Evolutionary conservation across 2,113 vertebrate genomes (phyloP), one percentile per base, ranked within the genome.

Genomic region (Etheostoma cragini): DNA sequence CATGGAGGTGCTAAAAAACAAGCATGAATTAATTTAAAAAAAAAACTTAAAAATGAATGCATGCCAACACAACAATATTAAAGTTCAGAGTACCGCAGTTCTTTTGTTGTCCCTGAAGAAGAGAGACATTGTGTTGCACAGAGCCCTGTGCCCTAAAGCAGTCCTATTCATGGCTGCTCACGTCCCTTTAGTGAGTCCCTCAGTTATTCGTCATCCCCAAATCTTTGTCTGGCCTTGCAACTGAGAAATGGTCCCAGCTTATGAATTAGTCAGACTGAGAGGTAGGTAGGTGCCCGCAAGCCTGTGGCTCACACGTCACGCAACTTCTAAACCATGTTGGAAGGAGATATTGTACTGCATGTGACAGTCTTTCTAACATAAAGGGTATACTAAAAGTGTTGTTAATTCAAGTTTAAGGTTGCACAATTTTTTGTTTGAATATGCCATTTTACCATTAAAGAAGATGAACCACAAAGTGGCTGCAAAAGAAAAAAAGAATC

Each of bases 11-110:
- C 6, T 33, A 11, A 4, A 45, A 73, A 53, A 60, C 6, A 76
- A 30, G 8, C 26, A 49, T 42, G 0, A 42, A 61, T 61, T 16
- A 33, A 50, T 33, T 0, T 21, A 14, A 16, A 7, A 19, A 0
- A 26, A 19, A 12, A 7, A 19, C 5, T 21, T 16, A 11, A 16
- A 38, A 66, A 62, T 19, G 0, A 46, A 68, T 69, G 21, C 13
- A 47, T 3, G 2, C 4, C 5, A 68, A 42, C 19, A 19, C 56
- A 5, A 8, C 1, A 21, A 33, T 47, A 54, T 53, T 47, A 42
- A 6, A 62, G 38, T 76, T 58, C 30, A 24, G 33, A 24, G 54
- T 33, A 33, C 8, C 52, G 63, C 46, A 5, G 30, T 69, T 15
- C n/a, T 24, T 56, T 17, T 50, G 19, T 33, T 53, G 12, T 19